Conservation (phyloP, 2,113 vertebrate species). For the Tragelaphus strepsiceros region DNA sequence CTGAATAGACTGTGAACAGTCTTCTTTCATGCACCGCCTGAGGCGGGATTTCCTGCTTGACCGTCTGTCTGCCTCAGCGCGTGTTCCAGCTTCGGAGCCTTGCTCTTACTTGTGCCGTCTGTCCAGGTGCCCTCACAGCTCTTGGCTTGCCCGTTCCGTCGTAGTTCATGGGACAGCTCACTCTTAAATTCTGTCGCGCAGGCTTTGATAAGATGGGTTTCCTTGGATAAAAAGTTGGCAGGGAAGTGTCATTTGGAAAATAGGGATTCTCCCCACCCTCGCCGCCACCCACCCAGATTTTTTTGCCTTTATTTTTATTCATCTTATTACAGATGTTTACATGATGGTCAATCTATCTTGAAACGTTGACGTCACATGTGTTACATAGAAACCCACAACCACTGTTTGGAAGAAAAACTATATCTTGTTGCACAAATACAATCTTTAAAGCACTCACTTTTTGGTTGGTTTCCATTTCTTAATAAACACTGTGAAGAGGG, state of each 20-base stretch:
- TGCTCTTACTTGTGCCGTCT: rapidly evolving
- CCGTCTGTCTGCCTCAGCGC: neutral
- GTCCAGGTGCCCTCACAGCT: neutral
- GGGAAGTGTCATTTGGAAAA: neutral
- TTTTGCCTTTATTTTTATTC: neutral
- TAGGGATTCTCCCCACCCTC: neutral
- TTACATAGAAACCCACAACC: neutral
- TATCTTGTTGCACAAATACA: slow-evolving; percentile 62
- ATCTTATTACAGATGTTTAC: neutral
- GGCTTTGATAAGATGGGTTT: neutral
- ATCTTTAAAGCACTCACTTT: slow-evolving; percentile 33
- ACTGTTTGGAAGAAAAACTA: neutral
- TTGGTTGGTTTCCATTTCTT: slow-evolving; percentile 60
- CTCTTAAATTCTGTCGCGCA: neutral
- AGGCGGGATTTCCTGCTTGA: neutral
- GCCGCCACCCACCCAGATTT: neutral
- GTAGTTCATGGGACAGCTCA: neutral
- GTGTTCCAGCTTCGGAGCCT: neutral
- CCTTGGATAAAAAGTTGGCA: neutral
- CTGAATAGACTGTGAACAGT: rapidly evolving
- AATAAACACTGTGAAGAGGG: slow-evolving; percentile 43
- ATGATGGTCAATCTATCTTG: neutral
- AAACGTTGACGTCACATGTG: neutral
- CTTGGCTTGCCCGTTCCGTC: neutral
- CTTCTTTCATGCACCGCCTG: neutral